A percentile compares a stretch with the other conserved stretches of the same genome.
Evolutionary conservation across 2,113 vertebrate species (phyloP).

Genomic region (Hippopotamus amphibius): DNA sequence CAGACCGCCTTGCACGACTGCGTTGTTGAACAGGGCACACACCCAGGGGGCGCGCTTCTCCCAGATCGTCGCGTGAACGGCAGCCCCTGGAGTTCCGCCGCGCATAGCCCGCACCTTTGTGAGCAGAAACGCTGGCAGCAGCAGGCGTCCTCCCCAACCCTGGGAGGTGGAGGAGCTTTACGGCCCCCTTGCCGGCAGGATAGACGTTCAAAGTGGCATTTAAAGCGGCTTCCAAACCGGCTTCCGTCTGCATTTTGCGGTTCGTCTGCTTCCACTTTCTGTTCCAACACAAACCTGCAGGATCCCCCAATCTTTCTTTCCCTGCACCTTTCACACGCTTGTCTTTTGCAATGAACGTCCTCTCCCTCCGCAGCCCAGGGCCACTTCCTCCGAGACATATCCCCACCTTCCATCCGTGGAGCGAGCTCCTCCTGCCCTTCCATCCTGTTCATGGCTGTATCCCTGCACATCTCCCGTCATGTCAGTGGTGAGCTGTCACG

Average conservation of each 20-base stretch:
- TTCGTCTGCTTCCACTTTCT: not conserved
- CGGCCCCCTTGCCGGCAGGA: no score
- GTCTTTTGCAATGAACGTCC: not conserved
- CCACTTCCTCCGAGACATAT: not conserved
- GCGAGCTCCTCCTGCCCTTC: not conserved
- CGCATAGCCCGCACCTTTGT: not conserved
- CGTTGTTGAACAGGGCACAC: not conserved
- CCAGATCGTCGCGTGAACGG: rapidly evolving
- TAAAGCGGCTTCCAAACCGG: not conserved
- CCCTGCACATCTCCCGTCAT: rapidly evolving
- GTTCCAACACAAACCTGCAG: rapidly evolving
- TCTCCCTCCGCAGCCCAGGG: rapidly evolving
- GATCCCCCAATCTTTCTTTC: no score
- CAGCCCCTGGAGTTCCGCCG: no score
- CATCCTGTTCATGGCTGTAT: rapidly evolving
- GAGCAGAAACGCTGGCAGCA: not conserved
- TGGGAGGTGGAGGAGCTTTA: not conserved
- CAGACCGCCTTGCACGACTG: not conserved
- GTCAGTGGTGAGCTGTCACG: rapidly evolving
- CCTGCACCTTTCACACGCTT: not conserved
- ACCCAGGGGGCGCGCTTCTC: not conserved
- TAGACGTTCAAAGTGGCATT: not conserved
- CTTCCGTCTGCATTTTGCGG: not conserved
- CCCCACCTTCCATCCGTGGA: rapidly evolving
- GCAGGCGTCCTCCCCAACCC: rapidly evolving